Conservation (phyloP, 2,888 invertebrate genomes). For the Meiosimyza decipiens region DNA sequence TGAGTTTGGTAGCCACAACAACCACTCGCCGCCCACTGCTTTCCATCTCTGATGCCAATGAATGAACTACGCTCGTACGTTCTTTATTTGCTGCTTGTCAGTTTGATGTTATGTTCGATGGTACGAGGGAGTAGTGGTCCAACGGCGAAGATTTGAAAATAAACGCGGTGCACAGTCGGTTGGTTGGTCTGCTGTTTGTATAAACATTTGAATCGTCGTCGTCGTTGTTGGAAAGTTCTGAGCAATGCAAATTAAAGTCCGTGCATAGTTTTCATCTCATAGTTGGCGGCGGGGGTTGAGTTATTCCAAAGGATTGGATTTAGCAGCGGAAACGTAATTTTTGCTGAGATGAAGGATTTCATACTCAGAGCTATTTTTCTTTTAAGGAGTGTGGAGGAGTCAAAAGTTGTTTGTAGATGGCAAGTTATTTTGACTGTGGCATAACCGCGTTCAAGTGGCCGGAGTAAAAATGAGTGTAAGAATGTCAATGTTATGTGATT, state of each 20-base stretch:
- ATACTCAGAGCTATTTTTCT: neutral
- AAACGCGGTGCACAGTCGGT: slow-evolving; percentile 18
- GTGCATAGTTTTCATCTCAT: neutral
- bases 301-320: slow-evolving; percentile 8
- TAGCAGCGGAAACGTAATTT: neutral
- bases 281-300: neutral
- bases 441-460: slow-evolving; percentile 2
- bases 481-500: neutral
- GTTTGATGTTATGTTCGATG: neutral
- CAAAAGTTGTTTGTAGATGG: neutral
- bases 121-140: neutral
- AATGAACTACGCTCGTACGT: slow-evolving; percentile 3
- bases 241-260: slow-evolving; percentile 19
- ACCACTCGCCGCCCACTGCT: neutral
- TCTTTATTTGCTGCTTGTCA: slow-evolving; percentile 21
- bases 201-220: slow-evolving; percentile 11
- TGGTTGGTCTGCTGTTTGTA: slow-evolving; percentile 22
- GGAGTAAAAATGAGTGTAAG: neutral
- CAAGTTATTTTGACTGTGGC: slow-evolving; percentile 24
- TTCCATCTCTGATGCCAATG: slow-evolving; percentile 5
- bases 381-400: slow-evolving; percentile 3
- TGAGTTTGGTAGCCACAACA: slow-evolving; percentile 15
- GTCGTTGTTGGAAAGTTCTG: neutral
- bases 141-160: slow-evolving; percentile 19
- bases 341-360: slow-evolving; percentile 15